phyloP scores from a whole-genome alignment of 2,797 vertebrate genomes.

The Lithobates pipiens region DNA sequence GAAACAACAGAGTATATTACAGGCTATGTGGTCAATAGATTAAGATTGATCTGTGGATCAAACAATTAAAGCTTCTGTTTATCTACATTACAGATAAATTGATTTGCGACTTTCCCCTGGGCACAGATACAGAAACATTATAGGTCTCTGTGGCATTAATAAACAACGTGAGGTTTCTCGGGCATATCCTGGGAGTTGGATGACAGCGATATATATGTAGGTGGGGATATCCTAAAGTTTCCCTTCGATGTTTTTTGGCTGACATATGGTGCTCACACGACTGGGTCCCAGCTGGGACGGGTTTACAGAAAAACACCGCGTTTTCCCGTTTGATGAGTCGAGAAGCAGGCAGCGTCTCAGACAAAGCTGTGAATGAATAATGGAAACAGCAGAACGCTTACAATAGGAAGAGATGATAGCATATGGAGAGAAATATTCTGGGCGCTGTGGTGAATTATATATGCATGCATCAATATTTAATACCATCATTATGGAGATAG shows the following conservation, averaged over 20 bases:
- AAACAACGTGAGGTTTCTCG: neutral
- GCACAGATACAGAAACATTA: slow-evolving; percentile 5
- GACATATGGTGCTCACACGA: neutral
- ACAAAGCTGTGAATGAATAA: slow-evolving; percentile 20
- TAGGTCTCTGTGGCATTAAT: neutral
- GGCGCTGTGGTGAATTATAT: slow-evolving; percentile 56
- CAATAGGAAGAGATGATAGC: slow-evolving; percentile 45
- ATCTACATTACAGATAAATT: slow-evolving; percentile 20
- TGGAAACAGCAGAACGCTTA: slow-evolving; percentile 1
- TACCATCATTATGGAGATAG: slow-evolving; percentile 54
- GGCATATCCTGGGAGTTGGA: neutral
- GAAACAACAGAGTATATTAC: neutral
- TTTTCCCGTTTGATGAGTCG: neutral
- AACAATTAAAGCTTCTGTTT: slow-evolving; percentile 17
- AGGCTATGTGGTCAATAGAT: neutral
- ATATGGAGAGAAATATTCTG: slow-evolving; percentile 48
- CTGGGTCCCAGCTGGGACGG: slow-evolving; percentile 7
- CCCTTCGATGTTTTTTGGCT: neutral
- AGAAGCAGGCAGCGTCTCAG: neutral
- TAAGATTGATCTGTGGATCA: slow-evolving; percentile 31
- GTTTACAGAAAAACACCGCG: slow-evolving; percentile 4
- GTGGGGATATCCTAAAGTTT: neutral
- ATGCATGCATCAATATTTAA: slow-evolving; percentile 65
- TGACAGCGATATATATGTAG: neutral
- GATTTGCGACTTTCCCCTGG: slow-evolving; percentile 24